These are phyloP conservation scores for Drosophila baimaii DNA, from an alignment of 1,140 invertebrate genomes.

Conservation along the genomic window DNA sequence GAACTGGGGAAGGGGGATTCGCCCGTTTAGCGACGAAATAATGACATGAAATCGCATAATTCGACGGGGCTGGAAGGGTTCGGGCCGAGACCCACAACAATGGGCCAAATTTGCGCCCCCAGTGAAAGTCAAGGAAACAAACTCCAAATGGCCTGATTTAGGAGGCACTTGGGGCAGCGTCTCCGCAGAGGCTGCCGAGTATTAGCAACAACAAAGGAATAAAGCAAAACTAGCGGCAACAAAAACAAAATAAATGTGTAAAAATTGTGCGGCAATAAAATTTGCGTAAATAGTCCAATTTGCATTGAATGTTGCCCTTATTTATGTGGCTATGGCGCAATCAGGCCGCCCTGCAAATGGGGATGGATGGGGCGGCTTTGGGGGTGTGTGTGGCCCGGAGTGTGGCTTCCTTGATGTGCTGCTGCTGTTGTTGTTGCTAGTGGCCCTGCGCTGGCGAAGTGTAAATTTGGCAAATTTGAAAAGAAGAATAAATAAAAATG, in stretches of 20 bases:
- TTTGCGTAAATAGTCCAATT: slow-evolving; percentile 83
- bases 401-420: slow-evolving; percentile 11
- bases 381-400: slow-evolving; percentile 12
- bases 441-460: slow-evolving; percentile 55
- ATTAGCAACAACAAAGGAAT: slow-evolving; percentile 55
- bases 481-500: slow-evolving; percentile 71
- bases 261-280: slow-evolving; percentile 80
- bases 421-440: slow-evolving; percentile 36
- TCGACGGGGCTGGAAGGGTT: slow-evolving; percentile 57
- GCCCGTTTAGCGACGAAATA: slow-evolving; percentile 78
- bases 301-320: slow-evolving; percentile 79
- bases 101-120: slow-evolving; percentile 32
- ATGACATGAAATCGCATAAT: slow-evolving; percentile 81
- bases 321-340: slow-evolving; percentile 68
- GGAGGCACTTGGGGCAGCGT: slow-evolving; percentile 63
- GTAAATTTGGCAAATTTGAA: slow-evolving; percentile 80
- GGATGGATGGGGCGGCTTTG: slow-evolving; percentile 29
- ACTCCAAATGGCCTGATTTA: slow-evolving; percentile 76
- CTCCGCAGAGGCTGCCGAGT: slow-evolving; percentile 30
- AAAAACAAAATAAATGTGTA: slow-evolving; percentile 75
- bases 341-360: slow-evolving; percentile 32
- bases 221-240: slow-evolving; percentile 56
- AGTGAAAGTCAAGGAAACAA: slow-evolving; percentile 55
- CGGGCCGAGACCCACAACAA: slow-evolving; percentile 23
- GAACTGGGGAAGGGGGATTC: slow-evolving; percentile 46